Percentiles rank a stretch among this genome's conserved stretches.
phyloP scores from a whole-genome alignment of 2,888 invertebrate species.

The Chesias legatella region DNA sequence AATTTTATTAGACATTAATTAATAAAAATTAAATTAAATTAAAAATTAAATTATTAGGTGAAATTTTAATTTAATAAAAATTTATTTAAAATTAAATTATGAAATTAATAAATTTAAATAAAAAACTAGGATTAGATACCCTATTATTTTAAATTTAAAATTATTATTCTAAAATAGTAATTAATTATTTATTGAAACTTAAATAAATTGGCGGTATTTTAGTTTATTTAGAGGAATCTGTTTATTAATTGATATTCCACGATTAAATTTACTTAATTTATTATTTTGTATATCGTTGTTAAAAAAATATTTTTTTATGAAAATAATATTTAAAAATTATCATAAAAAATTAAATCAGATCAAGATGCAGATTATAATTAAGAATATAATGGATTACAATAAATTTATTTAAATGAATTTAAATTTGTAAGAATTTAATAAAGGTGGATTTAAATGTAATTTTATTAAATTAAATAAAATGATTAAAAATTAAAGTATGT shows the following conservation, averaged over 20 bases:
- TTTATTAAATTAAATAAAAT: conserved; percentile 75
- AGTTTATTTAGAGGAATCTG: conserved; percentile 86
- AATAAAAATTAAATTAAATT: conserved; percentile 46
- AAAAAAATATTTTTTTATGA: conserved; percentile 68
- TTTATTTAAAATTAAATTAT: conserved; percentile 47
- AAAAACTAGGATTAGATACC: conserved; percentile 86
- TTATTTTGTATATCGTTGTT: conserved; percentile 71
- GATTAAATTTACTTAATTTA: conserved; percentile 76
- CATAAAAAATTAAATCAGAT: conserved; percentile 81
- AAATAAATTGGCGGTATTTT: conserved; percentile 86
- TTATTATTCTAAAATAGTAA: conserved; percentile 76
- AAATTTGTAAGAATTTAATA: conserved; percentile 58
- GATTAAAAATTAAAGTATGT: conserved; percentile 84
- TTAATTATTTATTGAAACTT: conserved; percentile 82
- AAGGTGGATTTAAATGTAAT: conserved; percentile 86
- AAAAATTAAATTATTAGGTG: conserved; percentile 76
- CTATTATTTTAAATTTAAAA: conserved; percentile 82
- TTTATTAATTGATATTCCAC: conserved; percentile 84
- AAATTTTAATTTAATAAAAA: conserved; percentile 78
- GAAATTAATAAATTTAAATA: conserved; percentile 61
- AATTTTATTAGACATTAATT: conserved; percentile 73
- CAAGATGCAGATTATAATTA: conserved; percentile 85
- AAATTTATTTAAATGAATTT: conserved; percentile 75
- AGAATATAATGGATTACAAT: conserved; percentile 85
- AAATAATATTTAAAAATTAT: conserved; percentile 63